Percentiles rank a stretch among this genome's conserved stretches.
These are phyloP conservation scores for Apantesis nais DNA, from an alignment of 2,888 invertebrate species.

Conservation along the genomic window DNA sequence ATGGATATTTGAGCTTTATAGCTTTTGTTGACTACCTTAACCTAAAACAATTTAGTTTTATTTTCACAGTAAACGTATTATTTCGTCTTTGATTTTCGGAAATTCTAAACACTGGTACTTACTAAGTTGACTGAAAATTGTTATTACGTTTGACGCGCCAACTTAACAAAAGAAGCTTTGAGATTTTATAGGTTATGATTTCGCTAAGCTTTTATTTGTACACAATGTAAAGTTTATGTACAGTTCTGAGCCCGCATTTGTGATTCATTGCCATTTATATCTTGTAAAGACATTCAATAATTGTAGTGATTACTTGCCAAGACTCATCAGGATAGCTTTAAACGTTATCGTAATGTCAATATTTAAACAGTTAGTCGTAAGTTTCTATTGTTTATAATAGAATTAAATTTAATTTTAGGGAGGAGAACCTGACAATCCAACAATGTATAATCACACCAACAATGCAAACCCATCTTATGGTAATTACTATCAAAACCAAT, in stretches of 20 bases:
- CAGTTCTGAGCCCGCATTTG: background rate
- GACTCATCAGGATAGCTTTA: no score
- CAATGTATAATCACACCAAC: conserved; percentile 78
- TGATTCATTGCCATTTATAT: background rate
- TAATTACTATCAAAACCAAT: conserved; percentile 80
- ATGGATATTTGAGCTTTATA: background rate
- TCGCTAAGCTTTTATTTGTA: conserved; percentile 36
- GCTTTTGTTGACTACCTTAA: conserved; percentile 3
- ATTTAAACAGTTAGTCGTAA: background rate
- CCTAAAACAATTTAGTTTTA: background rate
- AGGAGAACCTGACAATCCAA: conserved; percentile 77
- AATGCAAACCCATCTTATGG: conserved; percentile 76
- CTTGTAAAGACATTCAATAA: background rate
- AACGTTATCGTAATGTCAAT: no score
- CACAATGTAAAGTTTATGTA: conserved; percentile 13
- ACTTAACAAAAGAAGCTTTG: conserved; percentile 31
- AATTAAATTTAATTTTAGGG: conserved; percentile 61
- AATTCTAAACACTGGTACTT: background rate
- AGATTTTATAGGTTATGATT: conserved; percentile 44
- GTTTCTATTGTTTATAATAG: background rate
- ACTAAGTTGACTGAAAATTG: conserved; percentile 25
- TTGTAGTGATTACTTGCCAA: background rate
- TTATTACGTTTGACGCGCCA: conserved; percentile 33
- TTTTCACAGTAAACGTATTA: background rate
- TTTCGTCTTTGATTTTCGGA: background rate